Base-by-base conservation (phyloP, 2,888 invertebrate species). In the Melinaea menophilus region DNA sequence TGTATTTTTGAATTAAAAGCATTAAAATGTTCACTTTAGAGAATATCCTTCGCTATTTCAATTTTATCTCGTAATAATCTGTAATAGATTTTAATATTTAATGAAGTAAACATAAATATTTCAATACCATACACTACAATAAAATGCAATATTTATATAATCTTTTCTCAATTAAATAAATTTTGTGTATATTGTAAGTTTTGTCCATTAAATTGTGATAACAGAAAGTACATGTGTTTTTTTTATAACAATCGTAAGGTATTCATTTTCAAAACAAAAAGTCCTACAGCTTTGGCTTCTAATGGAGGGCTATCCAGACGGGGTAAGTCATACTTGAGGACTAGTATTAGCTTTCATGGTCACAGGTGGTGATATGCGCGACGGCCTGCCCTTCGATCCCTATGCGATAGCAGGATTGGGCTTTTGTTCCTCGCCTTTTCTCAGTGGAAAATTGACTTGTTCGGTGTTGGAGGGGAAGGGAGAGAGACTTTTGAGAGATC, bases 141-240 rank as follows among this genome's bases (percentile, higher is more conserved):
- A 51, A 22, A 22, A 22, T 22, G 22, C 22, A 22, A 22, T 22
- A 22, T 22, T 22, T 22, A 48, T 56, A 56, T 56, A 51, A 51
- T 45, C 51, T 13, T 54, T 61, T 63, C 58, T 67, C 62, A 65
- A 67, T 61, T 61, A 65, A 56, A 41, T 56, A 59, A 59, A 60
- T 58, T 61, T 61, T 55, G 59, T 62, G 47, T 61, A 62, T 62
- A 58, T 31, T 62, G 31, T 65, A 71, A 66, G 67, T 69, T 71
- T 81, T 88, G 88, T 88, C 88, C 86, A 89, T 84, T 89, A 89
- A 88, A 89, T 81, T 87, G 86, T 89, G 87, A 89, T 88, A 88
- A 77, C 22, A 22, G 22, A 80, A 77, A 61, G 45, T 56, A 33
- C 34, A 55, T 67, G 34, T 60, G 61, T 47, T 56, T 59, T 59